phyloP scores from a whole-genome alignment of 2,113 vertebrate species.

The cattle (Bos taurus) region DNA sequence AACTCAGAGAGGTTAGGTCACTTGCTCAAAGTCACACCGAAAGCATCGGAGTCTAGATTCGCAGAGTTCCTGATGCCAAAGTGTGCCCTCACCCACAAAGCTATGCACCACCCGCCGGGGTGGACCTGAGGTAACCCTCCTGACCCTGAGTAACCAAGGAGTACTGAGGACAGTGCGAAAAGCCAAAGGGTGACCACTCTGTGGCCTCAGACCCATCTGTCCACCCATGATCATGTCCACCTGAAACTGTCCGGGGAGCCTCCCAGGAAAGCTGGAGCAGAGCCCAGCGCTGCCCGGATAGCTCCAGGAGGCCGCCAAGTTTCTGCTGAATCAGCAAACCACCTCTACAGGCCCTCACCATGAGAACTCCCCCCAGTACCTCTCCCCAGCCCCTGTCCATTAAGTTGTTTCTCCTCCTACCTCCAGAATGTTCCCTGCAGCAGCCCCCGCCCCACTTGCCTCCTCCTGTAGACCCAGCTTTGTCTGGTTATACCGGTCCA shows the following conservation, averaged over 20 bases:
- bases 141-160: neutral
- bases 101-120: neutral
- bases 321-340: slow-evolving; percentile 16
- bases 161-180: neutral
- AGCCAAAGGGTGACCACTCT: neutral
- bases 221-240: neutral
- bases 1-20: neutral
- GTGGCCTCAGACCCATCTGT: neutral
- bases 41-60: neutral
- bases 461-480: neutral
- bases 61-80: neutral
- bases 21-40: neutral
- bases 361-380: neutral
- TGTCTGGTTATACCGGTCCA: neutral
- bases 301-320: neutral
- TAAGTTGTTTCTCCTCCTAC: neutral
- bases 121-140: neutral
- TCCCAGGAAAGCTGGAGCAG: neutral
- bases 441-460: neutral
- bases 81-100: neutral
- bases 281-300: neutral
- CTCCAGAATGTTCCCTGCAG: neutral
- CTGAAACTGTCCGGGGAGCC: neutral
- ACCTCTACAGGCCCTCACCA: neutral
- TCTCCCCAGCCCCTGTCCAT: neutral